phyloP scores from a whole-genome alignment of 2,797 vertebrate genomes.

The Cyprinodon diabolis region DNA sequence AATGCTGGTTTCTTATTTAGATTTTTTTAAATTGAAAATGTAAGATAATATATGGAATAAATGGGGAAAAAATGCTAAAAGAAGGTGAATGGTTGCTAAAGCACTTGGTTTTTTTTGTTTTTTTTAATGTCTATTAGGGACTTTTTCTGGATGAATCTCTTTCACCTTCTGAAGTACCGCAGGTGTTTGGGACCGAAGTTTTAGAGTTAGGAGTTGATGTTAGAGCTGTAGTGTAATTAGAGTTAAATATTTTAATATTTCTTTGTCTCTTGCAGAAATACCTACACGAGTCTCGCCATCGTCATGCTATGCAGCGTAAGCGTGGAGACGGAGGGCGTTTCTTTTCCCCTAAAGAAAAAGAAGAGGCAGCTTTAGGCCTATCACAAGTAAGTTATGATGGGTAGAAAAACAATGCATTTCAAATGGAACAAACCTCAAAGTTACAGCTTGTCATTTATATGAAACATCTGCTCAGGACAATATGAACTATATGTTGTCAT shows the following conservation, averaged over 20 bases:
- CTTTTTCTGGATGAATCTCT: not conserved
- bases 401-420: not conserved
- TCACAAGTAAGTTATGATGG: slow-evolving; percentile 68
- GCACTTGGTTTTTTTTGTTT: too few relatives aligned
- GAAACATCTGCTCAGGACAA: too few relatives aligned
- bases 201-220: too few relatives aligned
- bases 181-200: not conserved
- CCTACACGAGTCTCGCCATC: slow-evolving; percentile 94
- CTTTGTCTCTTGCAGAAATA: slow-evolving; percentile 87
- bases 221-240: not conserved
- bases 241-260: not conserved
- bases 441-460: not conserved
- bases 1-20: too few relatives aligned
- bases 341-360: slow-evolving; percentile 96
- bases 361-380: slow-evolving; percentile 78
- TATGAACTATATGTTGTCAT: too few relatives aligned
- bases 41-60: too few relatives aligned
- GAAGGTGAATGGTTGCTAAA: too few relatives aligned
- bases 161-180: not conserved
- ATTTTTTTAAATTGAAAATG: too few relatives aligned
- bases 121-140: too few relatives aligned
- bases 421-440: not conserved
- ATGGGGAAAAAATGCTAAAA: too few relatives aligned
- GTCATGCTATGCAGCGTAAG: slow-evolving; percentile 96
- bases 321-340: slow-evolving; percentile 95